Conservation (phyloP, 2,113 vertebrate species). For the Nibea coibor region DNA sequence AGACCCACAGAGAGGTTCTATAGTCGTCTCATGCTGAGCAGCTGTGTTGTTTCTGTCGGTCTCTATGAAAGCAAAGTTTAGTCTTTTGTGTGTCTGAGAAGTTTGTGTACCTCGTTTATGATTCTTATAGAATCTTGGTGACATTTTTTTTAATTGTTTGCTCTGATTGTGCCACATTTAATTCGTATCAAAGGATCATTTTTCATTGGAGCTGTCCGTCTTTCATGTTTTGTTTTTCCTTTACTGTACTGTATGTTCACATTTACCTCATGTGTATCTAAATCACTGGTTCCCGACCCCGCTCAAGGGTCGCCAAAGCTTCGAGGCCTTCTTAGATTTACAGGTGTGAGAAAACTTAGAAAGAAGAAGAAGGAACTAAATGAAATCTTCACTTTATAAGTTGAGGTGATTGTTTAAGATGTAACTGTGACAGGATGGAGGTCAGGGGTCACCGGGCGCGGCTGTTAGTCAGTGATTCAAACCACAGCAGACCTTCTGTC, state of each 20-base stretch:
- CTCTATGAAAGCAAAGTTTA: neutral
- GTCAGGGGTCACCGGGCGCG: too few relatives aligned
- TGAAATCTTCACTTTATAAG: too few relatives aligned
- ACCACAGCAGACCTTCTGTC: too few relatives aligned
- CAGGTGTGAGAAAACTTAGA: too few relatives aligned
- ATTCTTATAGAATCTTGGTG: slow-evolving; percentile 69
- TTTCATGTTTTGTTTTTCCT: neutral
- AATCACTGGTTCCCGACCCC: too few relatives aligned
- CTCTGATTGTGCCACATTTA: neutral
- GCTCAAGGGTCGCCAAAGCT: too few relatives aligned
- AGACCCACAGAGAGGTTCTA: neutral
- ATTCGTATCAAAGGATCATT: neutral
- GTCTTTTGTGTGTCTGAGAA: neutral
- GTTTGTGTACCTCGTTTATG: slow-evolving; percentile 27
- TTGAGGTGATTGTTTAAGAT: too few relatives aligned
- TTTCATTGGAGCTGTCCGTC: neutral
- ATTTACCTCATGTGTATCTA: neutral
- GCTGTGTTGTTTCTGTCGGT: too few relatives aligned
- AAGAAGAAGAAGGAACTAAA: too few relatives aligned
- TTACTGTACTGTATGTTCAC: neutral
- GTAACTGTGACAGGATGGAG: too few relatives aligned
- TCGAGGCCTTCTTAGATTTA: too few relatives aligned
- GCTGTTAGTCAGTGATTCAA: too few relatives aligned
- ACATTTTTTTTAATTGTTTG: neutral
- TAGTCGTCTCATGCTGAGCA: neutral